A percentile compares a stretch with the other conserved stretches of the same genome.
phyloP scores from a whole-genome alignment of 1,140 invertebrate species.

The Chionoecetes opilio region DNA sequence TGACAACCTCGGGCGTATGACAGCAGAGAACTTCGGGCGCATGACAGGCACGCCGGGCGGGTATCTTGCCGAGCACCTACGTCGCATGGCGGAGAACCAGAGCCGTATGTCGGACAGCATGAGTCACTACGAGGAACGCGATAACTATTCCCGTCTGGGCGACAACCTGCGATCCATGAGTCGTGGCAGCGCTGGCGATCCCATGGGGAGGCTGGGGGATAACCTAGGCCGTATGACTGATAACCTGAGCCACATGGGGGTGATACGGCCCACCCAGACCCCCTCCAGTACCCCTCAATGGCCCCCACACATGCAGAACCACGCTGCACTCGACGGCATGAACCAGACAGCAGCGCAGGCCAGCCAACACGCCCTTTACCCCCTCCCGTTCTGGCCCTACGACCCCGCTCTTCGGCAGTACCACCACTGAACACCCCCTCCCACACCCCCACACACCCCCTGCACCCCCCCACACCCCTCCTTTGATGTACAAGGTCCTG shows the following conservation, averaged over 20 bases:
- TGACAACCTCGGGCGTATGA: constrained; percentile 79
- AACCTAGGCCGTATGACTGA: constrained; percentile 77
- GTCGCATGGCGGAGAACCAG: constrained; percentile 81
- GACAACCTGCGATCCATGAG: constrained; percentile 81
- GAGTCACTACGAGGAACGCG: constrained; percentile 80
- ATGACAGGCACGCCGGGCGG: constrained; percentile 80
- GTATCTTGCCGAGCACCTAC: constrained; percentile 79
- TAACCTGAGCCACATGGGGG: constrained; percentile 80
- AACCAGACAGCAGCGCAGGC: constrained; percentile 78
- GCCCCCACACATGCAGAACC: constrained; percentile 81
- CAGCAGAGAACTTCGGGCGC: constrained; percentile 80
- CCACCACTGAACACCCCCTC: constrained; percentile 71
- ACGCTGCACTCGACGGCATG: constrained; percentile 80
- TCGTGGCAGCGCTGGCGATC: constrained; percentile 77
- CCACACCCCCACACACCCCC: neutral
- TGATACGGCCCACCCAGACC: constrained; percentile 80
- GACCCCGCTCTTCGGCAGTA: constrained; percentile 80
- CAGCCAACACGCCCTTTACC: constrained; percentile 79
- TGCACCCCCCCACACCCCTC: constrained; percentile 6
- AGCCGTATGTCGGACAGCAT: constrained; percentile 80
- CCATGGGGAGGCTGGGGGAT: constrained; percentile 80
- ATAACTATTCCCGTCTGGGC: constrained; percentile 78
- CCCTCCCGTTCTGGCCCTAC: constrained; percentile 81
- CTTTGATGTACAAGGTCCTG: constrained; percentile 58
- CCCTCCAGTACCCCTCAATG: constrained; percentile 81